Evolutionary conservation across 2,113 vertebrate species (phyloP), one percentile per base, ranked within the genome.

Genomic region (Ailurus styani): DNA sequence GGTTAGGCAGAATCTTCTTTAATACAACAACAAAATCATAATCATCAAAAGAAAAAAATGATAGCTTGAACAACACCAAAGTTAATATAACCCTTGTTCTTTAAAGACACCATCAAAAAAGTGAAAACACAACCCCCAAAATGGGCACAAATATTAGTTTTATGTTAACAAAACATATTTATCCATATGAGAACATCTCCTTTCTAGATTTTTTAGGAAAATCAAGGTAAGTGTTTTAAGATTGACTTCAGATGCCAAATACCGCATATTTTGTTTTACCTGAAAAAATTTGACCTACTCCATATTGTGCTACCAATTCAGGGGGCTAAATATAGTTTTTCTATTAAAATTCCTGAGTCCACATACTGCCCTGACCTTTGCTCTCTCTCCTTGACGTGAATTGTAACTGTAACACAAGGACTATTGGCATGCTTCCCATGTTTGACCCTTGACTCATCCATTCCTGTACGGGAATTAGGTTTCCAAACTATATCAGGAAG

Each of bases 401-500:
- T 52, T 14, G 52, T 97, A 95, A 68, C 55, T 91, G 72, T 13
- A 7, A 1, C 11, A 34, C 57, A 70, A 92, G 89, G 42, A 1
- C 78, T 66, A 27, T 37, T 94, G 37, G 15, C 72, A 87, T 64
- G 72, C 72, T 84, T 40, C 21, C 75, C 66, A 10, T 66, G 18
- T 75, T 82, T 86, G 68, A 82, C 94, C 92, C 13, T 90, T 97
- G 84, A 72, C 72, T 89, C 79, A 87, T 79, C 90, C 57, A 81
- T 31, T 66, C 42, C 54, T 87, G 55, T 89, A 77, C 0, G 0
- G 68, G 91, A 96, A 97, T 97, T 94, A 92, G 78, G 86, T 91
- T 97, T 95, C 91, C 78, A 97, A 83, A 92, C 86, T 95, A 5
- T 96, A 96, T 90, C 90, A 87, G 50, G 54, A 93, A 95, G 52